phyloP scores from a whole-genome alignment of 2,888 invertebrate species.

The Laothoe populi region DNA sequence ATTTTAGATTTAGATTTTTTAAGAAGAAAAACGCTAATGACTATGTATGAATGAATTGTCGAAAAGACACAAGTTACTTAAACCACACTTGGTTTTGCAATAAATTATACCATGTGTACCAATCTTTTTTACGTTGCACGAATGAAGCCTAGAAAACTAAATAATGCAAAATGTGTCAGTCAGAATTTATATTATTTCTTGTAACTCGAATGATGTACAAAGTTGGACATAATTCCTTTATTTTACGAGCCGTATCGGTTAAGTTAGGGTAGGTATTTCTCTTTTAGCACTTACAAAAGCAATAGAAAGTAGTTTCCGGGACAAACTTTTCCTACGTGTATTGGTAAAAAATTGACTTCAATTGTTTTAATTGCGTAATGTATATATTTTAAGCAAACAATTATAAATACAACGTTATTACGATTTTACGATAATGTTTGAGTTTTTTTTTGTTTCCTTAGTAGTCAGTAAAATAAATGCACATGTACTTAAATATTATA shows the following conservation, averaged over 20 bases:
- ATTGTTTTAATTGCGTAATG: neutral
- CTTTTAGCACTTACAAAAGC: conserved; percentile 1
- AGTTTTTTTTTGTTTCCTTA: too few relatives aligned
- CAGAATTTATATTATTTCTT: neutral
- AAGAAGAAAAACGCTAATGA: too few relatives aligned
- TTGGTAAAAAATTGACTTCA: neutral
- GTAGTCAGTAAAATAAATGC: too few relatives aligned
- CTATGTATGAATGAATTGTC: too few relatives aligned
- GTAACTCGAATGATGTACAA: neutral
- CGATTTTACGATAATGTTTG: too few relatives aligned
- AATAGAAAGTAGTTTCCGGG: neutral
- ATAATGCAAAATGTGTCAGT: neutral
- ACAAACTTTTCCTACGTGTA: neutral
- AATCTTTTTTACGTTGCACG: too few relatives aligned
- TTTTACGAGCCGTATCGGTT: neutral
- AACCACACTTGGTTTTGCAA: too few relatives aligned
- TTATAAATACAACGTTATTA: neutral
- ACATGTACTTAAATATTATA: too few relatives aligned
- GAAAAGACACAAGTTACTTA: too few relatives aligned
- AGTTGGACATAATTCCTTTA: conserved; percentile 8
- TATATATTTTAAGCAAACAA: neutral
- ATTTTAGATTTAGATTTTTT: too few relatives aligned
- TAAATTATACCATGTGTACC: too few relatives aligned
- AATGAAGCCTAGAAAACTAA: too few relatives aligned
- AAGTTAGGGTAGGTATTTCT: neutral